Evolutionary conservation across 1,140 invertebrate genomes (phyloP).

Genomic region (Rhysida immarginata): DNA sequence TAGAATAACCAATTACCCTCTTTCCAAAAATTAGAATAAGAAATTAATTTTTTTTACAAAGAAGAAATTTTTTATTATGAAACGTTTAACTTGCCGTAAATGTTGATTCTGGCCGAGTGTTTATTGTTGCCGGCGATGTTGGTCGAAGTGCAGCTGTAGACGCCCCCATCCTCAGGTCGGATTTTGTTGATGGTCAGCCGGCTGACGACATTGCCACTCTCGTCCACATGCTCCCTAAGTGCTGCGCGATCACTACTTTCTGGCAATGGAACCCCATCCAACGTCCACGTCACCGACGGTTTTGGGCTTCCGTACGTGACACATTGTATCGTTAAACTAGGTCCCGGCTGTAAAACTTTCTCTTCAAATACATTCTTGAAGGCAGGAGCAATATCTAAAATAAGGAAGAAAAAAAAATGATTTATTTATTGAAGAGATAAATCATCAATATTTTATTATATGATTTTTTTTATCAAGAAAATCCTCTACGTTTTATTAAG

Average conservation of each 20-base stretch:
- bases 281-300: slow-evolving; percentile 87
- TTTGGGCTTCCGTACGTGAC: slow-evolving; percentile 75
- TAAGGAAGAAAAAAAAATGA: background rate
- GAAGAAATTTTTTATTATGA: no score
- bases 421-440: no score
- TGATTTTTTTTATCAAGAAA: no score
- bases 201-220: slow-evolving; percentile 74
- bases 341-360: slow-evolving; percentile 71
- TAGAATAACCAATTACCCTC: no score
- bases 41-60: no score
- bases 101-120: slow-evolving; percentile 76
- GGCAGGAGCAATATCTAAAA: slow-evolving; percentile 13
- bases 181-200: slow-evolving; percentile 84
- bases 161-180: slow-evolving; percentile 79
- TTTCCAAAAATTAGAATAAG: no score
- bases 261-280: slow-evolving; percentile 66
- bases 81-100: slow-evolving; percentile 69
- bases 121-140: slow-evolving; percentile 79
- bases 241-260: slow-evolving; percentile 54
- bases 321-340: slow-evolving; percentile 66
- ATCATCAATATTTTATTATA: no score
- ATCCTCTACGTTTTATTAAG: no score
- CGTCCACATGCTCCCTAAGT: slow-evolving; percentile 74
- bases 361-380: slow-evolving; percentile 42
- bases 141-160: slow-evolving; percentile 78